Evolutionary conservation across 2,113 vertebrate species (phyloP), one percentile per base, ranked within the genome.

Genomic region (Zapornia atra): DNA sequence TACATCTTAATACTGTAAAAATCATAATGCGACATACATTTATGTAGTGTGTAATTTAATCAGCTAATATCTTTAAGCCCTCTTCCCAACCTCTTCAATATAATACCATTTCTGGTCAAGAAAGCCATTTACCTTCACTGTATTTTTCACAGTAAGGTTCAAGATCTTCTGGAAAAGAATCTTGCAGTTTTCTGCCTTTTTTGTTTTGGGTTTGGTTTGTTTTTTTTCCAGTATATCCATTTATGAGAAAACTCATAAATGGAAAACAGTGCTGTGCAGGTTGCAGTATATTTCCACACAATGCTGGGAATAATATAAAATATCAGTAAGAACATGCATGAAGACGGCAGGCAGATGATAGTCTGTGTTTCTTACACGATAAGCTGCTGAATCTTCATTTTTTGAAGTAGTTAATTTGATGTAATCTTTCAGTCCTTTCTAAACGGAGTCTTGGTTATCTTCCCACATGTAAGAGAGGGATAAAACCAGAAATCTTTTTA

Each of bases 141-240:
- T 75, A 57, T 94, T 94, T 95, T 88, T 90, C 92, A 82, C 48
- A 84, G 53, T 40, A 64, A 91, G 33, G 57, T 76, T 92, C 50
- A 65, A 61, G 80, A 61, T 73, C 71, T 84, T 76, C 78, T 81
- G 76, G 69, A 92, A 66, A 91, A 83, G 31, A 65, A 36, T 71
- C 64, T 48, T 42, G 28, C 9, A 0, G 28, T 12, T 71, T 88
- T 84, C 40, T 81, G 16, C 16, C 10, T 9, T 21, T 86, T 70
- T 64, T n/a, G 5, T 20, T 72, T 54, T 24, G 15, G 25, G 9
- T 60, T 71, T 51, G n/a, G 8, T 8, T 16, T 42, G 16, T 5
- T 11, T 36, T 40, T 42, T 80, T 82, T 54, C 15, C 48, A 16
- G 19, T 68, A 61, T 36, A 25, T 59, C 24, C 29, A 9, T 79